These are phyloP conservation scores for Tolypeutes matacus DNA, from an alignment of 2,797 vertebrate species.

Conservation along the genomic window DNA sequence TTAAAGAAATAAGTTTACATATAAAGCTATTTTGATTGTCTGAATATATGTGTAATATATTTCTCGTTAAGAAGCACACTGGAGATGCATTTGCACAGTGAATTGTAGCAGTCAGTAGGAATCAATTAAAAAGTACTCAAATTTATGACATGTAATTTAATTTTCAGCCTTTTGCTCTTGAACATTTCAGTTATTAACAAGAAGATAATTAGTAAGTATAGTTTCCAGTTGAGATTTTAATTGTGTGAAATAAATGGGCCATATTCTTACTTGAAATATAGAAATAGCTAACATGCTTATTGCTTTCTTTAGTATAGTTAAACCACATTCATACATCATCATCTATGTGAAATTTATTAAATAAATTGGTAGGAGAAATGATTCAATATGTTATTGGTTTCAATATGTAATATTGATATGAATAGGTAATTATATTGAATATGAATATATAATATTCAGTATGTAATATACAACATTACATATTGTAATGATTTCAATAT, in stretches of 20 bases:
- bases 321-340: neutral
- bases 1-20: neutral
- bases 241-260: neutral
- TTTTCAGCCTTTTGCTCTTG: neutral
- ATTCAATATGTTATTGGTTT: neutral
- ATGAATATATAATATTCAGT: too few species aligned
- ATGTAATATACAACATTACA: too few species aligned
- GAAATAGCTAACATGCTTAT: neutral
- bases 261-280: neutral
- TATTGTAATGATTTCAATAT: neutral
- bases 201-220: neutral
- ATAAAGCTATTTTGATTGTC: neutral
- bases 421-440: too few species aligned
- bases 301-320: neutral
- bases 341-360: neutral
- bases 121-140: neutral
- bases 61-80: neutral
- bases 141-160: neutral
- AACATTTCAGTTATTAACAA: neutral
- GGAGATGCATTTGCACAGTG: neutral
- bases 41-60: neutral
- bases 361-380: neutral
- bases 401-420: too few species aligned
- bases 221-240: neutral
- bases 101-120: slow-evolving; percentile 15